Evolutionary conservation across 2,113 vertebrate genomes (phyloP), one percentile per base, ranked within the genome.

Genomic region (Tapirus terrestris): DNA sequence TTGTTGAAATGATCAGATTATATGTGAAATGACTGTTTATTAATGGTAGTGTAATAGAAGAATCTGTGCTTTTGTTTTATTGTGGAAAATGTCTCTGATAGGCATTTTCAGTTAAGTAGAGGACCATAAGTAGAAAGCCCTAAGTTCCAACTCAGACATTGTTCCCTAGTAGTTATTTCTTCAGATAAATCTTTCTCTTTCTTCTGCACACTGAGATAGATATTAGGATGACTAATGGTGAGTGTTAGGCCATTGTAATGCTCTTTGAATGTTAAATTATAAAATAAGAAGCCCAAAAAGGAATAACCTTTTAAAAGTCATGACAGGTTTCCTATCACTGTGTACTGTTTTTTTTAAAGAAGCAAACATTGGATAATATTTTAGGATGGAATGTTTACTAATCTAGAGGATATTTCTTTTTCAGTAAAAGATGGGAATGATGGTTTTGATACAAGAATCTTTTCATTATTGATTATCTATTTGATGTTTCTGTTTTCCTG

Each of bases 201-300:
- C 48, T 81, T 48, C 79, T 75, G 61, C 29, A 43, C 48, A 17
- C 45, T 7, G 23, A 85, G 60, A 31, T 89, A 85, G 60, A 31
- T 89, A 61, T 43, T 61, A 68, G 16, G 1, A 17, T 93, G 43
- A 96, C 12, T 86, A 82, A 77, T 84, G 17, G 48, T 86, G 70
- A 93, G 79, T 36, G 18, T 87, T 76, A 93, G 70, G 33, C 43
- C 80, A 89, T 14, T 48, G 14, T 45, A 75, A 63, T 77, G 31
- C 25, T 96, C 53, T 94, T 96, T 75, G 43, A 96, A 82, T 94
- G 56, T 82, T 91, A 95, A 88, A 61, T 79, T 86, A 73, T 87
- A 92, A 87, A 83, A 94, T 76, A 29, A 81, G 43, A 90, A 80
- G 2, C 75, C 8, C 25, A 25, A 16, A 31, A 60, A 94, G 39